Evolutionary conservation across 1,140 invertebrate genomes (phyloP).

Genomic region (Saccostrea echinata): DNA sequence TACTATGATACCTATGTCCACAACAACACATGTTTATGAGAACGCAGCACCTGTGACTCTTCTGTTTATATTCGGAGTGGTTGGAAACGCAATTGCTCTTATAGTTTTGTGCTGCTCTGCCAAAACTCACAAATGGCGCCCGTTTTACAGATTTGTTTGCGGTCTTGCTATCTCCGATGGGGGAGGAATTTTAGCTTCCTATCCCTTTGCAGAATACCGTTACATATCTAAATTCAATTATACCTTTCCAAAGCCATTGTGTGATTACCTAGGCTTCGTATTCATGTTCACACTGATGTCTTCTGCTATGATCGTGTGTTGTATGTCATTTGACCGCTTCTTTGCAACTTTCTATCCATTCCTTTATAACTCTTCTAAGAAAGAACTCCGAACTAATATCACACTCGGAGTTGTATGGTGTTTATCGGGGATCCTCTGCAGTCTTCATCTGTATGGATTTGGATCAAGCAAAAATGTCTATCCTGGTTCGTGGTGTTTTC

Average conservation of each 20-base stretch:
- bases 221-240: neutral
- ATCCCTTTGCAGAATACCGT: slow-evolving; percentile 11
- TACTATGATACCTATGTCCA: neutral
- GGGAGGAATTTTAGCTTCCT: neutral
- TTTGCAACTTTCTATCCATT: slow-evolving; percentile 77
- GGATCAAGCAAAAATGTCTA: slow-evolving; percentile 71
- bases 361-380: slow-evolving; percentile 73
- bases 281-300: slow-evolving; percentile 9
- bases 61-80: slow-evolving; percentile 65
- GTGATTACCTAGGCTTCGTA: slow-evolving; percentile 11
- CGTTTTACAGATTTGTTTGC: slow-evolving; percentile 20
- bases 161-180: slow-evolving; percentile 32
- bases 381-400: slow-evolving; percentile 56
- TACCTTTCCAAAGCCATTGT: neutral
- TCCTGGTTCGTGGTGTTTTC: slow-evolving; percentile 80
- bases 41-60: neutral
- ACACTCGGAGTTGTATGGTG: slow-evolving; percentile 69
- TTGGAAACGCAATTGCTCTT: slow-evolving; percentile 67
- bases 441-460: slow-evolving; percentile 77
- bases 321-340: slow-evolving; percentile 79
- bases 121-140: slow-evolving; percentile 29
- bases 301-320: slow-evolving; percentile 74
- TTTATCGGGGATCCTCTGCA: slow-evolving; percentile 68
- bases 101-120: slow-evolving; percentile 61
- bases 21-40: neutral